Base-by-base conservation (phyloP, 2,888 invertebrate species). In the Gortyna flavago region DNA sequence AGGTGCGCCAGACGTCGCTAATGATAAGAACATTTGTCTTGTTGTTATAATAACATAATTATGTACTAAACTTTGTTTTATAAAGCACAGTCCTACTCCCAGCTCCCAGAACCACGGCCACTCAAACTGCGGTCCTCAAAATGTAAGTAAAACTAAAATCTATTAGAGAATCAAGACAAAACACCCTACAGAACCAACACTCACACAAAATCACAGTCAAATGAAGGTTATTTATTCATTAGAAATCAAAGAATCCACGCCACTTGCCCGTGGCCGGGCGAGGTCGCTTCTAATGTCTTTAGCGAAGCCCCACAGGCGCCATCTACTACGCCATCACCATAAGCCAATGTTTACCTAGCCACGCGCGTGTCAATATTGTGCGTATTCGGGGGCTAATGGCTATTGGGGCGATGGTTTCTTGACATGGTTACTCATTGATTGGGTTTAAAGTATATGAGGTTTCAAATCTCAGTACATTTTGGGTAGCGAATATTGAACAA, bases 261-360 rank as follows among this genome's bases (percentile, higher is more conserved):
- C 78, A 79, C 57, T 68, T 82, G 90, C 66, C 90, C 91, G 88
- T 91, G 92, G 87, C 85, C 85, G 81, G 67, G 79, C 93, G 91
- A 93, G 93, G 93, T 77, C 91, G 75, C 11, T 72, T 71, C 38
- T 93, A 93, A 94, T 93, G 89, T 91, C 90, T 91, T 94, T 93
- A 93, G 86, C 81, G 94, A 94, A 94, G 93, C 93, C 94, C 80
- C 87, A 89, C 85, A 75, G 79, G 35, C 77, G 68, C 25, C 57
- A 9, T 77, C 85, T 62, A 64, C 57, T 85, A 80, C 75, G 80
- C 80, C 80, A 73, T 91, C 75, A 80, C 80, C 80, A 73, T 91
- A 90, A 90, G 87, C 89, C 84, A 71, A 82, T 92, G 91, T 92
- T 91, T 91, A 89, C 88, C 85, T 87, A 89, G 83, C 81, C 68